Evolutionary conservation across 2,113 vertebrate genomes (phyloP).

Genomic region (Gavialis gangeticus): DNA sequence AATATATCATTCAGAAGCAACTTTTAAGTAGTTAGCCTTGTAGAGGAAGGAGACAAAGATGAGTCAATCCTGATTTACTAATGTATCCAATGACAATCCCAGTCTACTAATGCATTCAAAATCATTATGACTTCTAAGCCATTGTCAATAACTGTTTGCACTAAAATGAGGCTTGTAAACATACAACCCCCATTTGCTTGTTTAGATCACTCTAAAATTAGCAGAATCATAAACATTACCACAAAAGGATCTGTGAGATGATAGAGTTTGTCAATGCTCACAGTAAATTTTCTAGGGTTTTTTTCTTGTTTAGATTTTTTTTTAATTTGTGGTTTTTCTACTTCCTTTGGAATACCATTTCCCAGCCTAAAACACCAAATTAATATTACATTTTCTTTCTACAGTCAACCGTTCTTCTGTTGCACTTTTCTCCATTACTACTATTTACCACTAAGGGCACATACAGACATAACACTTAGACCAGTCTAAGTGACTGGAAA

Average conservation of each 20-base stretch:
- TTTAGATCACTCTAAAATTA: neutral
- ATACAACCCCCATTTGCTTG: neutral
- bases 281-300: too few relatives aligned
- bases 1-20: neutral
- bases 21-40: neutral
- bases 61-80: neutral
- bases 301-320: too few relatives aligned
- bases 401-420: too few relatives aligned
- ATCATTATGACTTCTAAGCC: neutral
- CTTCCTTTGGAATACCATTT: too few relatives aligned
- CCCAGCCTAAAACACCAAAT: too few relatives aligned
- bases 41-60: neutral
- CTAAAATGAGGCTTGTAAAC: too few relatives aligned
- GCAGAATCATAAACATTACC: neutral
- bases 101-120: neutral
- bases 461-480: too few relatives aligned
- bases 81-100: neutral
- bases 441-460: too few relatives aligned
- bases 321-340: too few relatives aligned
- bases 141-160: neutral
- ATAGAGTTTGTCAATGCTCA: neutral
- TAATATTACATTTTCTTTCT: too few relatives aligned
- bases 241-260: neutral
- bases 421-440: too few relatives aligned
- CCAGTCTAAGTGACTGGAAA: too few relatives aligned